These are phyloP conservation scores for Seriola aureovittata DNA, from an alignment of 2,113 vertebrate species.

Conservation along the genomic window DNA sequence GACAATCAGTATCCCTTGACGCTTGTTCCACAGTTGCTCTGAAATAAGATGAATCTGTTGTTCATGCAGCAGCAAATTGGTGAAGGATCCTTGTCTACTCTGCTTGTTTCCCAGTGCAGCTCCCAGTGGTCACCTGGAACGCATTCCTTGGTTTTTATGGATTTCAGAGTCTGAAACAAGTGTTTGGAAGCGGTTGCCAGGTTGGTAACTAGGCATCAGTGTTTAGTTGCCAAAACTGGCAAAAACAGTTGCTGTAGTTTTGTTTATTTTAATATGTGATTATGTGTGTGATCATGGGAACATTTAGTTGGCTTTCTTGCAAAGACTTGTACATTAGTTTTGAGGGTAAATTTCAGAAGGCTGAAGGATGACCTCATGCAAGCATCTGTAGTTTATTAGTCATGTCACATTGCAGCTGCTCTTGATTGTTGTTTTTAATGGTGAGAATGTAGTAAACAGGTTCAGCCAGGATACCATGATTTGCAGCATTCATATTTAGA, in stretches of 20 bases:
- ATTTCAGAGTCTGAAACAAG: slow-evolving; percentile 32
- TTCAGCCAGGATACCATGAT: background rate
- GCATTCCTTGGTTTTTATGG: slow-evolving; percentile 25
- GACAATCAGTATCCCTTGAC: background rate
- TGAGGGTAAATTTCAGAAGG: background rate
- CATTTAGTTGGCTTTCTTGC: background rate
- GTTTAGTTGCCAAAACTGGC: slow-evolving; percentile 10
- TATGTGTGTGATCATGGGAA: background rate
- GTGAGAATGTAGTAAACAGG: background rate
- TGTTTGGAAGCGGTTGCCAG: slow-evolving; percentile 32
- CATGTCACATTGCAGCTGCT: background rate
- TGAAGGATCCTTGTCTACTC: background rate
- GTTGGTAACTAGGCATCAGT: slow-evolving; percentile 24
- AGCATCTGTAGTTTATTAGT: background rate
- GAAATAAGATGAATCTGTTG: background rate
- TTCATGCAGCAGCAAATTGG: background rate
- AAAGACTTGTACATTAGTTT: background rate
- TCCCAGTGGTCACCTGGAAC: slow-evolving; percentile 44
- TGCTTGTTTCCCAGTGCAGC: slow-evolving; percentile 13
- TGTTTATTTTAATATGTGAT: slow-evolving; percentile 12
- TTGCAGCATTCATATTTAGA: background rate
- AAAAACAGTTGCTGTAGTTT: background rate
- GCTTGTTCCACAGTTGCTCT: background rate
- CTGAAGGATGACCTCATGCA: slow-evolving; percentile 5
- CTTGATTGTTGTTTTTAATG: background rate